Evolutionary conservation across 2,797 vertebrate genomes (phyloP), one percentile per base, ranked within the genome.

Genomic region (Fistularia commersonii): DNA sequence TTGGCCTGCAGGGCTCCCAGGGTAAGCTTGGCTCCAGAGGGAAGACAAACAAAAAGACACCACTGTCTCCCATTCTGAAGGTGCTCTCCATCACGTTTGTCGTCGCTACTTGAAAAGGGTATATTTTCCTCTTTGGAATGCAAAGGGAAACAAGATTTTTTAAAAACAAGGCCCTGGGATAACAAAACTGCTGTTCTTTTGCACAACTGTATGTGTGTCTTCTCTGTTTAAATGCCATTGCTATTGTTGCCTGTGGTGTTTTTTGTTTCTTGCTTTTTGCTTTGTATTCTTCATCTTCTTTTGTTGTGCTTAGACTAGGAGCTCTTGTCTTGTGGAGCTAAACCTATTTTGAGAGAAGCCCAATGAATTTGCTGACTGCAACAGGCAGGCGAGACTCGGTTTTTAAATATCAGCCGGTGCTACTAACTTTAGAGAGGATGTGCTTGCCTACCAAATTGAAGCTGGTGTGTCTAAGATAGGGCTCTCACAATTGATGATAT

Each of bases 1-100:
- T 80, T 58, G 91, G 91, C 87, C 87, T 85, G 73, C 79, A 87
- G 84, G 92, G 86, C 88, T 94, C 88, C 87, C 90, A 70, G 84
- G 92, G 92, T 89, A 88, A 72, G 61, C 83, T 76, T 83, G 89
- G 91, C 81, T 89, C 85, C 79, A 85, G 81, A 82, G 77, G 79
- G 77, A 72, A 83, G 76, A 69, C 78, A 81, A 77, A 84, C 76
- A 84, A 82, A 48, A 84, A 87, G 82, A 69, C 72, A 53, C 76
- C 76, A 79, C 80, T 87, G 82, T 88, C 77, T 87, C 67, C 48
- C 76, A 69, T 76, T 41, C 73, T 40, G 59, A 66, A 73, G 72
- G 69, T 53, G 69, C 86, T 87, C 83, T 72, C 74, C 71, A 78
- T 76, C 83, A 80, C 82, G 79, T 85, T 81, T 49, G 54, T 81